Percentiles rank a stretch among this genome's conserved stretches.
Evolutionary conservation across 1,140 invertebrate species (phyloP).

Genomic region (Drosophila erecta): DNA sequence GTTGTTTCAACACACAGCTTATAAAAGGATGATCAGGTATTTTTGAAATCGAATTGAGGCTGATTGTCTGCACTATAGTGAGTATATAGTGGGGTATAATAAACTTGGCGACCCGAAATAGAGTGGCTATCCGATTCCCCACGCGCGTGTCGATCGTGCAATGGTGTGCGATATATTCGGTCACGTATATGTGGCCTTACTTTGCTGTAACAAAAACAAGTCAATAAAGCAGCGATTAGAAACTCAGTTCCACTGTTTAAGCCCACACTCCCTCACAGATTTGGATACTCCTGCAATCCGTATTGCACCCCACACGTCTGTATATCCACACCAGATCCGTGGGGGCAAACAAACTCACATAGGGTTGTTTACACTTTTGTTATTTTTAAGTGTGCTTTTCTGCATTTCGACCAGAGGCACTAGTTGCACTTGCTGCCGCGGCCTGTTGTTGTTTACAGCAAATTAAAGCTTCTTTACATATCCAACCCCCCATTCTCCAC

Average conservation of each 20-base stretch:
- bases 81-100: constrained; percentile 5
- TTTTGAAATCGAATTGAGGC: no score
- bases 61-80: background rate
- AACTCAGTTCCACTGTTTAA: background rate
- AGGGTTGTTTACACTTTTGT: constrained; percentile 53
- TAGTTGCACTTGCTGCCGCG: constrained; percentile 42
- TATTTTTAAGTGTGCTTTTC: constrained; percentile 42
- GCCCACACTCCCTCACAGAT: background rate
- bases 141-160: constrained; percentile 25
- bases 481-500: constrained; percentile 20
- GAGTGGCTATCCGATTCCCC: constrained; percentile 51
- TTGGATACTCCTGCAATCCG: background rate
- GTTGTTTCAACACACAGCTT: no score
- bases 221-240: background rate
- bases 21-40: no score
- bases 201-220: constrained; percentile 32
- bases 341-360: constrained; percentile 14
- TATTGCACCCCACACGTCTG: background rate
- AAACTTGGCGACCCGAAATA: constrained; percentile 15
- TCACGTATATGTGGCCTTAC: constrained; percentile 29
- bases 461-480: constrained; percentile 44
- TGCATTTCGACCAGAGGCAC: constrained; percentile 40
- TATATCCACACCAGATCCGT: constrained; percentile 7
- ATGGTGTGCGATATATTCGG: constrained; percentile 10
- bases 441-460: constrained; percentile 44